Evolutionary conservation across 1,140 invertebrate species (phyloP), one percentile per base, ranked within the genome.

Genomic region (Tribolium madens): DNA sequence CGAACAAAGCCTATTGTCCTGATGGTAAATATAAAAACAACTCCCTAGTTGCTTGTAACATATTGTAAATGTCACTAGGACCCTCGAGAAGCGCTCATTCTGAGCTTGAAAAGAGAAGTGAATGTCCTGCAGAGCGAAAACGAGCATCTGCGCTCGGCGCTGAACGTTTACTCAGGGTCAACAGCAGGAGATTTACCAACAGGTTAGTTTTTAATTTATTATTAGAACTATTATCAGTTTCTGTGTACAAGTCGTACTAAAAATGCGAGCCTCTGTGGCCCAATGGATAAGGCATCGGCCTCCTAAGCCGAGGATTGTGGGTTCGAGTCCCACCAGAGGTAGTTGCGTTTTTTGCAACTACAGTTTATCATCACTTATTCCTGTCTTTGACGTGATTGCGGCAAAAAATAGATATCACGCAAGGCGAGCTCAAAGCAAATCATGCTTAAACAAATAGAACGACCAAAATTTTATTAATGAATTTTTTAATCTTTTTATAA

Each of bases 71-170:
- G 18, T 64, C 31, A 26, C 50, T 78, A 96, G 95, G 96, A 98
- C 86, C 95, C 96, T 0, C 87, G 96, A 75, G 97, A 98, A 84
- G 95, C 96, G 10, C 86, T 98, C 0, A 98, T 98, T 78, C 84
- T 98, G 3, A 96, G 92, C 83, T 84, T 98, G 42, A 97, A 97
- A 86, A 87, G 95, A 47, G 96, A 98, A 87, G 92, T 99, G 4
- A 90, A 92, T 73, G 93, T 95, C 1, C 89, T 98, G 21, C 92
- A 97, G 83, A 92, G 92, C 78, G 97, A 99, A 87, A 98, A 99
- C 82, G 93, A 96, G 72, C 95, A 97, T 79, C 86, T 99, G 2
- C 89, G 93, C 60, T 90, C 93, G 57, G 92, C 93, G 0, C 84
- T 95, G 14, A 52, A 78, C 12, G 78, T 80, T 6, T 81, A 80